Conservation (phyloP, 1,140 invertebrate species). For the Tribolium madens region DNA sequence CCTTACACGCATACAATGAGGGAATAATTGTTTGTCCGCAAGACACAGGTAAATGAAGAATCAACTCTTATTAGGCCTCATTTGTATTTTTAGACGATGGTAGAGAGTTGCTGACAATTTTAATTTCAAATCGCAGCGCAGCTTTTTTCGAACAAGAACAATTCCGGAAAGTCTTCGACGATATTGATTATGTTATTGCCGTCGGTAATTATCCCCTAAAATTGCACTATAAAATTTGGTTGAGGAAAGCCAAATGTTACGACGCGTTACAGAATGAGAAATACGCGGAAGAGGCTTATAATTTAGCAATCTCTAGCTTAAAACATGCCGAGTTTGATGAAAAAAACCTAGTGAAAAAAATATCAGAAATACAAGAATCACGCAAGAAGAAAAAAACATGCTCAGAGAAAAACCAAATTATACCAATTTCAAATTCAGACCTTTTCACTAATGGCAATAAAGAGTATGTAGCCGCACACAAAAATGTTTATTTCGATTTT, state of each 20-base stretch:
- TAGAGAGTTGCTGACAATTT: slow-evolving; percentile 77
- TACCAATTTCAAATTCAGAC: slow-evolving; percentile 47
- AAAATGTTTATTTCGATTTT: slow-evolving; percentile 71
- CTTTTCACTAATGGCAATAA: slow-evolving; percentile 50
- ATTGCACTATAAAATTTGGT: slow-evolving; percentile 51
- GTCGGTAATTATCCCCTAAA: slow-evolving; percentile 73
- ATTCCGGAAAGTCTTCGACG: slow-evolving; percentile 79
- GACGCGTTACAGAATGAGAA: slow-evolving; percentile 57
- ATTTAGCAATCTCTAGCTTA: slow-evolving; percentile 56
- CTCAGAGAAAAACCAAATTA: slow-evolving; percentile 43
- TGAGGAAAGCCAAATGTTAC: slow-evolving; percentile 59
- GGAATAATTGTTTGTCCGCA: slow-evolving; percentile 75
- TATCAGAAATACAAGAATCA: slow-evolving; percentile 55
- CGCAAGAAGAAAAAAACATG: slow-evolving; percentile 40
- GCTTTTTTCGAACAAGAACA: slow-evolving; percentile 83
- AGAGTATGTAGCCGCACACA: slow-evolving; percentile 56
- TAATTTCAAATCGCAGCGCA: slow-evolving; percentile 90
- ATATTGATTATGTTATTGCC: slow-evolving; percentile 79
- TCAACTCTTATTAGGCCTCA: background rate
- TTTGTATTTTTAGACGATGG: slow-evolving; percentile 57
- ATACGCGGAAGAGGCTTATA: slow-evolving; percentile 61
- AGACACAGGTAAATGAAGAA: slow-evolving; percentile 70
- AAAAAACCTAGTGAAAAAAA: slow-evolving; percentile 54
- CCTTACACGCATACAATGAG: slow-evolving; percentile 80
- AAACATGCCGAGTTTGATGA: slow-evolving; percentile 58